phyloP scores from a whole-genome alignment of 2,113 vertebrate species.

The Corydoras maculifer region DNA sequence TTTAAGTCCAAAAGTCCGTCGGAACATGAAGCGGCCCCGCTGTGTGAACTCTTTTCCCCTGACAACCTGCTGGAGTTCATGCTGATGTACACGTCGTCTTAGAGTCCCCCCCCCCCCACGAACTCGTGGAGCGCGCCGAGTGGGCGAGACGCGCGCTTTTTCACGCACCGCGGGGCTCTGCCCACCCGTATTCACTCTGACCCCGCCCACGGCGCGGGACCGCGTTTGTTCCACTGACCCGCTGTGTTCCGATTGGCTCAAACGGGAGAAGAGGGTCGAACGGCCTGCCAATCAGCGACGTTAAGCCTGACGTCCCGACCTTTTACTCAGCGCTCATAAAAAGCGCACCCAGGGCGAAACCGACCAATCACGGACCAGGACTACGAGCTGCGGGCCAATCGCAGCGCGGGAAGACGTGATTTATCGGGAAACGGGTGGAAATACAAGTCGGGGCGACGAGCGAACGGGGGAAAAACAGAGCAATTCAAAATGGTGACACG shows the following conservation, averaged over 20 bases:
- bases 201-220: background rate
- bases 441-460: background rate
- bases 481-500: constrained; percentile 10
- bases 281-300: no score
- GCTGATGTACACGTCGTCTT: constrained; percentile 70
- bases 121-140: constrained; percentile 31
- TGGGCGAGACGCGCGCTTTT: constrained; percentile 30
- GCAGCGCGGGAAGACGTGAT: background rate
- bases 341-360: no score
- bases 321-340: background rate
- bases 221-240: background rate
- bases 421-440: background rate
- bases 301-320: no score
- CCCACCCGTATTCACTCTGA: background rate
- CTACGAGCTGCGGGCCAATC: background rate
- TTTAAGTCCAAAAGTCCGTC: no score
- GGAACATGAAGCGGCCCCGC: no score
- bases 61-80: background rate
- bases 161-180: background rate
- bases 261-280: background rate
- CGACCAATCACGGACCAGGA: background rate
- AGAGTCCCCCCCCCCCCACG: constrained; percentile 1
- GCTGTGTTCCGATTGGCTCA: background rate
- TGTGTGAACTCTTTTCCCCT: no score
- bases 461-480: background rate